Conservation (phyloP, 2,113 vertebrate genomes). For the Chloroceryle aenea region DNA sequence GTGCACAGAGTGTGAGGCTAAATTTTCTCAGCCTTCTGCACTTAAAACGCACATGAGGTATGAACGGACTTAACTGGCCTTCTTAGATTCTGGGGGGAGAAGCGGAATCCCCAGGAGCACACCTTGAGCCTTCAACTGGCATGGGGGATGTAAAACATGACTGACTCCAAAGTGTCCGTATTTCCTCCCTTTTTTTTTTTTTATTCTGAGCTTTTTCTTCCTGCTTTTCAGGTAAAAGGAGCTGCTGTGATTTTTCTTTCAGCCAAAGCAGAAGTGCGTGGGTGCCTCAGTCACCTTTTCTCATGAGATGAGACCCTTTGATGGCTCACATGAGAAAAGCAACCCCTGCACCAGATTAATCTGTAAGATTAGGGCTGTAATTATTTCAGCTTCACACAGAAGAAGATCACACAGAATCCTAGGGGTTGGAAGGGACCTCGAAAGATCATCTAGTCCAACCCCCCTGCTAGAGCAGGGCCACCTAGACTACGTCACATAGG, state of each 20-base stretch:
- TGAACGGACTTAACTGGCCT: slow-evolving; percentile 32
- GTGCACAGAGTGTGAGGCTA: slow-evolving; percentile 88
- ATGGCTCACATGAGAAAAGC: neutral
- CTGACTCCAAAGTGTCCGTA: neutral
- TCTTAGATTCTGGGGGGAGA: slow-evolving; percentile 41
- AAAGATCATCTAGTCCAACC: too few species aligned
- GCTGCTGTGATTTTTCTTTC: neutral
- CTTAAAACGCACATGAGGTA: slow-evolving; percentile 97
- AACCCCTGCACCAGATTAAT: neutral
- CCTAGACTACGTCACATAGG: too few species aligned
- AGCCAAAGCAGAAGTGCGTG: neutral
- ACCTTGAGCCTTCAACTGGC: neutral
- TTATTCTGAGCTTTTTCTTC: neutral
- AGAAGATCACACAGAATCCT: too few species aligned
- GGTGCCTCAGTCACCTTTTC: neutral
- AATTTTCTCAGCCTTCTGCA: slow-evolving; percentile 94
- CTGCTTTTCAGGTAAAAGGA: neutral
- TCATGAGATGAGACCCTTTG: neutral
- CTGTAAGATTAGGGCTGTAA: neutral
- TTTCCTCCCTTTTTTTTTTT: neutral
- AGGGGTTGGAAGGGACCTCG: too few species aligned
- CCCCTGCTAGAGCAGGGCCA: too few species aligned
- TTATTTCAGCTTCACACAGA: neutral
- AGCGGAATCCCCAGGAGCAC: neutral
- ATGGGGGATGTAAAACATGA: neutral